Evolutionary conservation across 1,140 invertebrate genomes (phyloP), one percentile per base, ranked within the genome.

Genomic region (Anoplolepis gracilipes): DNA sequence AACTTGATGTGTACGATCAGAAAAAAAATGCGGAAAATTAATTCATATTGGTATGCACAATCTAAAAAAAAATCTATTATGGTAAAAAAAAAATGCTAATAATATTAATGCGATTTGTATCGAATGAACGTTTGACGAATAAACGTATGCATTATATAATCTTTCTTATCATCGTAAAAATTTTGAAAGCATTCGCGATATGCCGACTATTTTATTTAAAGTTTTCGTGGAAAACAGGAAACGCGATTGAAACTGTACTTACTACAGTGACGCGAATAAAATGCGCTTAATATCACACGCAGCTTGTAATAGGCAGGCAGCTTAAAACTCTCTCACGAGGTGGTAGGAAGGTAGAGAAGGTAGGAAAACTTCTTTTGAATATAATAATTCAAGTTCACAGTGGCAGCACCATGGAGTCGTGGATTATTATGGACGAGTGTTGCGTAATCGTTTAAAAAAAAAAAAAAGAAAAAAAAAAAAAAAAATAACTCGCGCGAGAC

Each of bases 361-460:
- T 53, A 61, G 79, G 42, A 77, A 81, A 67, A 85, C 55, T 53
- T 69, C 65, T 73, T 82, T 46, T n/a, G 70, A 62, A 69, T 57
- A 33, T 67, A 65, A 62, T 86, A 87, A 89, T 89, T 90, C 88
- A 90, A 90, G 88, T 89, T 89, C 88, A 49, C 16, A 90, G 85
- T 36, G 36, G 62, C 61, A 85, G 46, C 73, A 82, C 87, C 87
- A 89, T 75, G 88, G 39, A 42, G 77, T 55, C 79, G 88, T 22
- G 46, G 16, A 49, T 49, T 49, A 22, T n/a, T 85, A 42, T 65
- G 39, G 46, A 86, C 42, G 61, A 76, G 53, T 33, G 85, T 87
- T 87, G 79, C 55, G 88, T 78, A 89, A 84, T 36, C 28, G 61
- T 85, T 89, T 69, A 69, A 87, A 82, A n/a, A 39, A 73, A 67